A percentile compares a stretch with the other conserved stretches of the same genome.
phyloP scores from a whole-genome alignment of 2,113 vertebrate genomes.

The Engraulis encrasicolus region DNA sequence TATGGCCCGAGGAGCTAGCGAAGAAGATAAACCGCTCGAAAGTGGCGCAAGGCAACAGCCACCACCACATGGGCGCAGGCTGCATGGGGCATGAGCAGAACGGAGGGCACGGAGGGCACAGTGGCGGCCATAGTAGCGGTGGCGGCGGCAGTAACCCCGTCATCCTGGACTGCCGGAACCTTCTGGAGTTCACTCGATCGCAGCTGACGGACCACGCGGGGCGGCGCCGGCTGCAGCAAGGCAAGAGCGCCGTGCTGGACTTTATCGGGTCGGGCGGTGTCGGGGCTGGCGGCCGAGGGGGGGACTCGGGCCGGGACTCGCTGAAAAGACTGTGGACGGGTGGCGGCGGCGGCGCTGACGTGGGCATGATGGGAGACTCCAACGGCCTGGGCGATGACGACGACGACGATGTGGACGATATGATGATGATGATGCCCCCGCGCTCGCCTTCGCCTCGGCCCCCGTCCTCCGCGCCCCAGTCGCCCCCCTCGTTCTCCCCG shows the following conservation, averaged over 20 bases:
- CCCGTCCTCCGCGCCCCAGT: slow-evolving; percentile 57
- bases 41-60: slow-evolving; percentile 67
- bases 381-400: slow-evolving; percentile 61
- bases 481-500: slow-evolving; percentile 73
- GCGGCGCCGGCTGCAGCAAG: slow-evolving; percentile 75
- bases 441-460: slow-evolving; percentile 63
- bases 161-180: slow-evolving; percentile 80
- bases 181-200: slow-evolving; percentile 70
- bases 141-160: slow-evolving; percentile 64
- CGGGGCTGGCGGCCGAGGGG: too few relatives aligned
- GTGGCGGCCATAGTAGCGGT: too few relatives aligned
- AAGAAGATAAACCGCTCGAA: slow-evolving; percentile 79
- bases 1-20: slow-evolving; percentile 84
- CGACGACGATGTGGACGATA: too few relatives aligned
- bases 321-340: slow-evolving; percentile 75
- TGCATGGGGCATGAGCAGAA: slow-evolving; percentile 59
- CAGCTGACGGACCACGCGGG: slow-evolving; percentile 73
- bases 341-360: slow-evolving; percentile 65
- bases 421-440: too few relatives aligned
- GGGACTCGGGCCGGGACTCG: slow-evolving; percentile 68
- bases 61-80: slow-evolving; percentile 55
- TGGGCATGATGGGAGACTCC: slow-evolving; percentile 56
- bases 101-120: slow-evolving; percentile 61
- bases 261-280: slow-evolving; percentile 68
- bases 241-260: slow-evolving; percentile 79